Evolutionary conservation across 2,797 vertebrate species (phyloP).

Genomic region (Toxotes lorentzi): DNA sequence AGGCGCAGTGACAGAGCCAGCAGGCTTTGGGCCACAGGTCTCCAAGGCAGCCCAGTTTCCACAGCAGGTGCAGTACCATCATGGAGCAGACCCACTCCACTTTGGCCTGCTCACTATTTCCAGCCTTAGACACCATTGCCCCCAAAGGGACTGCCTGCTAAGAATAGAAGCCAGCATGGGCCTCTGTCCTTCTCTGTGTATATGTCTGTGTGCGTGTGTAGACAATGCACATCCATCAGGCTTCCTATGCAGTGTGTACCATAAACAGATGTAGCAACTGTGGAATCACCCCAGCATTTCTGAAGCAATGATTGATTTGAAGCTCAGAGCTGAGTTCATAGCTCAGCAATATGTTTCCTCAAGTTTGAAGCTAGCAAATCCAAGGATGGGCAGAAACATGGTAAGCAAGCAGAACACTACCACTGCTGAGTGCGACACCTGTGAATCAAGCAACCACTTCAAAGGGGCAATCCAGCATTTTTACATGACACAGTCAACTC

Average conservation of each 20-base stretch:
- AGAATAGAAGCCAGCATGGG: slow-evolving; percentile 58
- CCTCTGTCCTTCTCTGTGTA: slow-evolving; percentile 34
- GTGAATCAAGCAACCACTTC: background rate
- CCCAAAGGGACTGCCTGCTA: slow-evolving; percentile 51
- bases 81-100: slow-evolving; percentile 53
- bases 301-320: slow-evolving; percentile 1
- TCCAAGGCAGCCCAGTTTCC: slow-evolving; percentile 72
- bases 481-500: background rate
- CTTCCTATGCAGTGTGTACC: slow-evolving; percentile 3
- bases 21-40: slow-evolving; percentile 56
- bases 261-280: slow-evolving; percentile 14
- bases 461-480: background rate
- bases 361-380: background rate
- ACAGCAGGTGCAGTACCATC: slow-evolving; percentile 72
- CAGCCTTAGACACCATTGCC: slow-evolving; percentile 49
- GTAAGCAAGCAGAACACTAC: background rate
- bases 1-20: slow-evolving; percentile 39
- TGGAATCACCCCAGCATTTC: slow-evolving; percentile 4
- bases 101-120: slow-evolving; percentile 68
- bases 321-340: background rate
- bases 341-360: background rate
- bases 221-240: slow-evolving; percentile 28
- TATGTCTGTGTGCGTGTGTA: slow-evolving; percentile 10
- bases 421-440: background rate
- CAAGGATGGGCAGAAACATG: background rate